These are phyloP conservation scores for Eira barbara DNA, from an alignment of 2,113 vertebrate species.

Conservation along the genomic window DNA sequence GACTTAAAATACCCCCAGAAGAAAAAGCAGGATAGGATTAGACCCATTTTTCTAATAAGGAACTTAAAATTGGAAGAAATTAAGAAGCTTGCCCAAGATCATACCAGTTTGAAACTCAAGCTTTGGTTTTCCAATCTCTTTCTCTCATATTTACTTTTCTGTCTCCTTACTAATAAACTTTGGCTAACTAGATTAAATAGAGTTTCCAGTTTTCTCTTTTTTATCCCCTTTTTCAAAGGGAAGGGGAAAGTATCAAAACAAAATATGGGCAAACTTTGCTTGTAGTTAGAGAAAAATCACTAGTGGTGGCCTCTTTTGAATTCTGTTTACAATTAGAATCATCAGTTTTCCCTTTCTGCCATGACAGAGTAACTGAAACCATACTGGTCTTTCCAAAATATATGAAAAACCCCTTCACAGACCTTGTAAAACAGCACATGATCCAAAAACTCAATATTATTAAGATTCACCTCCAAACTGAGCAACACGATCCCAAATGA, in stretches of 20 bases:
- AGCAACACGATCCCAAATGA: not conserved
- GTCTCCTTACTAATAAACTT: not conserved
- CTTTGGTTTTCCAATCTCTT: not conserved
- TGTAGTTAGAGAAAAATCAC: not conserved
- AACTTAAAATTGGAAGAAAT: conserved; percentile 32
- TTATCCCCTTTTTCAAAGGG: not conserved
- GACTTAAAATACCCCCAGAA: not conserved
- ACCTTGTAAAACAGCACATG: not conserved
- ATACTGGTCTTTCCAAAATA: not conserved
- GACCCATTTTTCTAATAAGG: not conserved
- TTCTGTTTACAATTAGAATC: not conserved
- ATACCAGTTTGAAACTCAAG: not conserved
- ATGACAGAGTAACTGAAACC: not conserved
- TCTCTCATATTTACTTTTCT: not conserved
- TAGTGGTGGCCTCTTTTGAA: not conserved
- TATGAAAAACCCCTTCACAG: not conserved
- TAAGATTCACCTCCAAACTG: not conserved
- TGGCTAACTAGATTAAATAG: not conserved
- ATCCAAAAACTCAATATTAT: not conserved
- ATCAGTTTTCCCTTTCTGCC: not conserved
- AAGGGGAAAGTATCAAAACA: not conserved
- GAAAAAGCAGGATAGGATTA: not conserved
- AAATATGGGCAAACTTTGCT: not conserved
- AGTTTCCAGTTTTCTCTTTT: not conserved
- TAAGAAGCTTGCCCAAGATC: not conserved